Conservation (phyloP, 2,113 vertebrate genomes). For the Phrynosoma blainvillii region DNA sequence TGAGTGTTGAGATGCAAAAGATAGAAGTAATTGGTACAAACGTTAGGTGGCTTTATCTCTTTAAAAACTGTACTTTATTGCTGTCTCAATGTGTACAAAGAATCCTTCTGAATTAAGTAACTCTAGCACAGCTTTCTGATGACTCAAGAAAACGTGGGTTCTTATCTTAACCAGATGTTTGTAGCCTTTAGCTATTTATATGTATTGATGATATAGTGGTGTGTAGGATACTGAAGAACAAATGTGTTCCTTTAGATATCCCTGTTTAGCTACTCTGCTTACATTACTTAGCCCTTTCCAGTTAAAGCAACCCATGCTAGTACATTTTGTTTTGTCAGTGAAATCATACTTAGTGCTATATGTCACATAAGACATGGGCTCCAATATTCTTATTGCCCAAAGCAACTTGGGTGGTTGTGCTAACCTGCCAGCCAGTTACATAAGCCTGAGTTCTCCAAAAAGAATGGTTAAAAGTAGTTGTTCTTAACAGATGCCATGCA, state of each 20-base stretch:
- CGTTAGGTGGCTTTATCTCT: neutral
- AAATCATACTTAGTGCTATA: neutral
- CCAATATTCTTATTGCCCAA: neutral
- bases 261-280: neutral
- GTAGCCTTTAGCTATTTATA: conserved; percentile 6
- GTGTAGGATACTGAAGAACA: neutral
- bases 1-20: neutral
- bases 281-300: neutral
- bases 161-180: conserved; percentile 5
- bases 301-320: neutral
- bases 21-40: neutral
- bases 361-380: neutral
- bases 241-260: neutral
- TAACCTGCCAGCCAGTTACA: neutral
- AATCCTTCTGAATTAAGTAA: neutral
- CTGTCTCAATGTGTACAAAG: neutral
- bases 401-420: neutral
- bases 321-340: neutral
- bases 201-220: neutral
- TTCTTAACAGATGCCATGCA: neutral
- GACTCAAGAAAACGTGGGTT: neutral
- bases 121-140: conserved; percentile 21
- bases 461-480: neutral
- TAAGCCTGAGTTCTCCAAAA: neutral
- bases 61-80: neutral